Evolutionary conservation across 2,113 vertebrate genomes (phyloP), one percentile per base, ranked within the genome.

Genomic region (Anoplopoma fimbria): DNA sequence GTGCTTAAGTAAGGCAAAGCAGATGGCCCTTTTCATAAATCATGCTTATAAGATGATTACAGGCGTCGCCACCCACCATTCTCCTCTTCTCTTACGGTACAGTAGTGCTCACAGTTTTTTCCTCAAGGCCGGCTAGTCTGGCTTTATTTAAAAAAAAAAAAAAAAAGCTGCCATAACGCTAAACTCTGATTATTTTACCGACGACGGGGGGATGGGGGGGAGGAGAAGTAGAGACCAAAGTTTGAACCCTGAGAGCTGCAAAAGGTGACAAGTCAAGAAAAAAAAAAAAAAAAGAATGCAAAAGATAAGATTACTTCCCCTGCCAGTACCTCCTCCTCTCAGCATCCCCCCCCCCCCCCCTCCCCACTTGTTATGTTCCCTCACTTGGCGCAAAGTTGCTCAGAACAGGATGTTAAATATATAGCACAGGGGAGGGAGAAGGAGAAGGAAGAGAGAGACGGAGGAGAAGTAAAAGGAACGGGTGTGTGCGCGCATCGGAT

Each of bases 321-420:
- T 60, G 40, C 55, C 49, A 38, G 42, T 12, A 23, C 40, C 62
- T 34, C 69, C 75, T 70, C 55, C 49, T 79, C 55, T 51, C 47
- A 21, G 19, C 19, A 8, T 23, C 47, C 7, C 33, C 68, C 73
- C 57, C n/a, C 69, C 75, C 64, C 42, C 34, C 67, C 55, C 33
- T 64, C 55, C 33, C 61, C 70, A 70, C 88, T 90, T 84, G 77
- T 81, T 89, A 64, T 91, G 79, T 77, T 88, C 70, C 76, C 23
- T 21, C 85, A 85, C 89, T 91, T 76, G 79, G 84, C 64, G 57
- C 80, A 87, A 97, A 97, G 96, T 96, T 97, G 95, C 96, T 96
- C 96, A 84, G 96, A 97, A 96, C 96, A 96, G 96, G 96, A 97
- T 97, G 96, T 97, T 97, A 97, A 97, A 97, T 97, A 96, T 96